These are phyloP conservation scores for Chunga burmeisteri DNA, from an alignment of 2,113 vertebrate genomes.

Conservation along the genomic window DNA sequence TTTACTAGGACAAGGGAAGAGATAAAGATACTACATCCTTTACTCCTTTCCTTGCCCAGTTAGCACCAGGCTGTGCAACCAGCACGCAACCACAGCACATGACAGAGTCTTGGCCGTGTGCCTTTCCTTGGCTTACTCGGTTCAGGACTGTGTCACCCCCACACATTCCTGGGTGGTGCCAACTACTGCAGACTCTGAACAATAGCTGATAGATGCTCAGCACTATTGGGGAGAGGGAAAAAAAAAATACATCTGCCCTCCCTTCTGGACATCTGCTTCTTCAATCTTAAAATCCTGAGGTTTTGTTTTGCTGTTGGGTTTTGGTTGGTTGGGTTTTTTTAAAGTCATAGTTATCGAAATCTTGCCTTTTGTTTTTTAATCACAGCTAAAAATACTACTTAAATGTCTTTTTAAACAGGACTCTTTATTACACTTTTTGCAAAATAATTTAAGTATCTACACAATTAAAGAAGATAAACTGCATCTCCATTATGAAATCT, in stretches of 20 bases:
- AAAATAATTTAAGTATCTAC: neutral
- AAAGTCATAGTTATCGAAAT: neutral
- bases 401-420: neutral
- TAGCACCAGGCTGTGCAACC: neutral
- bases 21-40: neutral
- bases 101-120: neutral
- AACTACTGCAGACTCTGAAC: conserved; percentile 13
- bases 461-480: neutral
- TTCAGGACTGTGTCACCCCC: neutral
- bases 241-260: neutral
- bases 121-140: neutral
- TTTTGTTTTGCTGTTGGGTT: neutral
- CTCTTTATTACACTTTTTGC: neutral
- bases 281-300: neutral
- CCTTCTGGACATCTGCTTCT: neutral
- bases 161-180: neutral
- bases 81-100: neutral
- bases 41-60: neutral
- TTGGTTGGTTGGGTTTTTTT: neutral
- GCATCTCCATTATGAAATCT: neutral
- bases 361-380: neutral
- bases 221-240: neutral
- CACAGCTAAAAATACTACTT: neutral
- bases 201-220: neutral
- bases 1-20: neutral